Evolutionary conservation across 2,797 vertebrate species (phyloP), one percentile per base, ranked within the genome.

Genomic region (Urosaurus nigricauda): DNA sequence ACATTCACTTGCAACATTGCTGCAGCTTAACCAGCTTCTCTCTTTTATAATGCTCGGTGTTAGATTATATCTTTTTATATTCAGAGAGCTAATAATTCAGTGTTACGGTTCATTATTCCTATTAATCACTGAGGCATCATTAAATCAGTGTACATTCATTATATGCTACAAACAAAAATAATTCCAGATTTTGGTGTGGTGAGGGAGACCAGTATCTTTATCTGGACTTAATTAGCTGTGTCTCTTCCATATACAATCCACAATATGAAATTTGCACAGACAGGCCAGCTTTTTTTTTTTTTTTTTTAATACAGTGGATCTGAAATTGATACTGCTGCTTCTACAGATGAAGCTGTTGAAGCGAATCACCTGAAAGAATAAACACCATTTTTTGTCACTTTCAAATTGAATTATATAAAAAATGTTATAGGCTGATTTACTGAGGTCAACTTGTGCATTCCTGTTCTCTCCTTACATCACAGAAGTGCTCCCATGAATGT

Each of bases 81-180:
- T 63, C 53, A 26, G 17, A 14, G 60, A 40, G 56, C 19, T 26
- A 51, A 81, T 75, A 63, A 81, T 87, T 26, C 47, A 79, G 12
- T 87, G 2, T 82, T 81, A 19, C 16, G 56, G 40, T 16, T 90
- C 79, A 71, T 1, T 79, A 79, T 29, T 87, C 6, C 40, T 82
- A 3, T 91, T 92, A 85, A 26, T 87, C 37, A 35, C 75, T 0
- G 35, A 80, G 77, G 37, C 56, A 73, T 85, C 40, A 58, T 85
- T 80, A 79, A 80, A 89, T 43, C 51, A 60, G 19, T 37, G 51
- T 92, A 12, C 65, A 1, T 68, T 89, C 1, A 71, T 85, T 17
- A 85, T 0, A 87, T 85, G 5, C 70, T 78, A 14, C 43, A 89
- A 68, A 3, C 88, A 32, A 19, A 79, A 84, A 74, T 53, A 3